These are phyloP conservation scores for Metridium senile DNA, from an alignment of 92 coral and sea anemone species.

Conservation along the genomic window DNA sequence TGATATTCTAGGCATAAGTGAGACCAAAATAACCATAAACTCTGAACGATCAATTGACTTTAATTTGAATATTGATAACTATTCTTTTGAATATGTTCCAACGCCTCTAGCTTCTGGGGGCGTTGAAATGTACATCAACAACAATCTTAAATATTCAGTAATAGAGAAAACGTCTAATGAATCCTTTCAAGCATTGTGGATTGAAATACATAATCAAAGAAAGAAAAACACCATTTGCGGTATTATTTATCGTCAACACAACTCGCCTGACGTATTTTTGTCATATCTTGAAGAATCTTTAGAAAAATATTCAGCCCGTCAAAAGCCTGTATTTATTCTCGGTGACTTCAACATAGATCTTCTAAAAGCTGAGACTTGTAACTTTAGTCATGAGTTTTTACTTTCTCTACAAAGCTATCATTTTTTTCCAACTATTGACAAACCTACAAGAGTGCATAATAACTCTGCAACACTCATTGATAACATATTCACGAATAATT, in stretches of 20 bases:
- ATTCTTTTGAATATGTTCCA: slow-evolving; percentile 46
- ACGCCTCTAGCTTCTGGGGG: slow-evolving; percentile 56
- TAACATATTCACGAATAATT: slow-evolving; percentile 33
- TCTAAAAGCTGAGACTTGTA: slow-evolving; percentile 35
- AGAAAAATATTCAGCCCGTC: slow-evolving; percentile 11
- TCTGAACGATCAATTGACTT: slow-evolving; percentile 1
- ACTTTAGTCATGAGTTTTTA: slow-evolving; percentile 39
- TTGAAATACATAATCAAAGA: slow-evolving; percentile 23
- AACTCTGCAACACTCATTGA: slow-evolving; percentile 41
- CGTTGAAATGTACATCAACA: slow-evolving; percentile 35
- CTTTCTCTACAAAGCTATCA: slow-evolving; percentile 42
- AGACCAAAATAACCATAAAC: slow-evolving; percentile 51
- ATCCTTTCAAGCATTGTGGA: no score
- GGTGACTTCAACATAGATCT: slow-evolving; percentile 44
- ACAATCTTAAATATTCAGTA: slow-evolving; percentile 28
- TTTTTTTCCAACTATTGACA: slow-evolving; percentile 42
- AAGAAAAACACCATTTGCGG: slow-evolving; percentile 25
- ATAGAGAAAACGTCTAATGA: slow-evolving; percentile 27
- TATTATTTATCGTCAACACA: slow-evolving; percentile 18
- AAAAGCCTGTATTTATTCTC: slow-evolving; percentile 23
- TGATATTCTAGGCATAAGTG: slow-evolving; percentile 45
- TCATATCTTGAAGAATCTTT: slow-evolving; percentile 20
- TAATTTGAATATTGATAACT: slow-evolving; percentile 15
- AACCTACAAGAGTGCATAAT: slow-evolving; percentile 60
- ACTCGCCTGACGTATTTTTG: slow-evolving; percentile 32